Conservation (phyloP, 1,140 invertebrate species). For the Telenomus remus region DNA sequence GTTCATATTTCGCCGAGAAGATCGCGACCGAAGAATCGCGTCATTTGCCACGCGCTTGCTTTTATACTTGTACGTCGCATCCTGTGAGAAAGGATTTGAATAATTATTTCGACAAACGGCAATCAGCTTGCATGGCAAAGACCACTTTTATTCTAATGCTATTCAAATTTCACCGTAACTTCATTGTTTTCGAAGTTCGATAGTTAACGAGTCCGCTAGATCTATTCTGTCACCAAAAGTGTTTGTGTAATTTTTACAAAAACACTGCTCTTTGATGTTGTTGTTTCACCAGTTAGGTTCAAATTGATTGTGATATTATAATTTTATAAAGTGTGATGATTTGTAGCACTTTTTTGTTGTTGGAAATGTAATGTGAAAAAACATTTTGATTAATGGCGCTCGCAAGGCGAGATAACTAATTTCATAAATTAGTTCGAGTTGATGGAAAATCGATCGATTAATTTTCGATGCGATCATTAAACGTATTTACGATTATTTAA, state of each 20-base stretch:
- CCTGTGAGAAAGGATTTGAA: constrained; percentile 26
- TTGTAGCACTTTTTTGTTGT: too few species aligned
- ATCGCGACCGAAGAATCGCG: constrained; percentile 7
- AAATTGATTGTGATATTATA: too few species aligned
- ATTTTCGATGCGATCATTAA: constrained; percentile 25
- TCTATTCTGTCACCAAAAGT: constrained; percentile 2
- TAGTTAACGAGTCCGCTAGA: constrained; percentile 43
- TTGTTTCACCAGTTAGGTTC: too few species aligned
- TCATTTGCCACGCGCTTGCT: constrained; percentile 10
- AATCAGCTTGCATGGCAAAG: constrained; percentile 38
- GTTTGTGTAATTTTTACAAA: too few species aligned
- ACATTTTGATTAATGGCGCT: too few species aligned
- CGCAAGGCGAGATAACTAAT: background rate
- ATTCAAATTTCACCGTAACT: constrained; percentile 28
- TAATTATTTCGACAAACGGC: constrained; percentile 46
- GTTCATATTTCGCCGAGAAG: constrained; percentile 22
- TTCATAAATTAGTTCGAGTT: constrained; percentile 12
- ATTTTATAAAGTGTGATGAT: too few species aligned
- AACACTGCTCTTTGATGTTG: too few species aligned
- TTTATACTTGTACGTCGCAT: constrained; percentile 48
- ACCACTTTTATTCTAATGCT: constrained; percentile 28
- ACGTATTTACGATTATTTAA: constrained; percentile 45
- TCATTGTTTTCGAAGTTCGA: constrained; percentile 52
- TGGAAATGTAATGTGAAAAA: too few species aligned
- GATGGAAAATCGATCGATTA: constrained; percentile 24